Conservation (phyloP, 2,888 invertebrate genomes). For the Pantelozetes paolii region DNA sequence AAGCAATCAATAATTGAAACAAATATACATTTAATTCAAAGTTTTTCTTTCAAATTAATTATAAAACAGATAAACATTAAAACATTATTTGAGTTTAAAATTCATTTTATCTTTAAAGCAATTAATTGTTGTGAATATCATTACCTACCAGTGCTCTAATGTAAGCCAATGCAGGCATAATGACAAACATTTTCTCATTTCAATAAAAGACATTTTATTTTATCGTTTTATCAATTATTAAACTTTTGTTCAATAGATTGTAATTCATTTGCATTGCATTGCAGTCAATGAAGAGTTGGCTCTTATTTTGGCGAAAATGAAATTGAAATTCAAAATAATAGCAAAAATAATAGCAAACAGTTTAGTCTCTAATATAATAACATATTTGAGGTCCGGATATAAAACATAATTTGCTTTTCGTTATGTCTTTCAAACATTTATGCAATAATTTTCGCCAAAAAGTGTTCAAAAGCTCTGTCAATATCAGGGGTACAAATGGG, state of each 20-base stretch:
- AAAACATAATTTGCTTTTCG: slow-evolving; percentile 10
- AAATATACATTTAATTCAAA: too few relatives aligned
- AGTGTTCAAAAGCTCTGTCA: neutral
- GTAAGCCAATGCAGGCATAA: neutral
- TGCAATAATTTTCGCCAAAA: neutral
- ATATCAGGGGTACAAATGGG: too few relatives aligned
- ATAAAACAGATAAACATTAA: too few relatives aligned
- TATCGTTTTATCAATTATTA: neutral
- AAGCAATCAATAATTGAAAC: too few relatives aligned
- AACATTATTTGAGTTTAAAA: too few relatives aligned
- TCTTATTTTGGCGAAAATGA: neutral
- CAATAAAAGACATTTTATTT: neutral
- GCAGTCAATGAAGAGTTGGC: neutral
- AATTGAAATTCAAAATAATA: neutral
- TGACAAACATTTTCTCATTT: neutral
- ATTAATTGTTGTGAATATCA: neutral
- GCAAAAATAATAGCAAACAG: too few relatives aligned
- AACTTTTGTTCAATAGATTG: neutral
- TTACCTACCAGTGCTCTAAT: neutral
- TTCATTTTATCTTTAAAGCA: too few relatives aligned
- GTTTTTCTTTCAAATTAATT: too few relatives aligned
- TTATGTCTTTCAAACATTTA: neutral
- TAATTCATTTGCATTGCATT: neutral
- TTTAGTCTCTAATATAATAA: too few relatives aligned
- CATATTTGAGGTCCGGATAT: neutral